Conservation (phyloP, 2,797 vertebrate species). For the Pangasius mekongensis region DNA sequence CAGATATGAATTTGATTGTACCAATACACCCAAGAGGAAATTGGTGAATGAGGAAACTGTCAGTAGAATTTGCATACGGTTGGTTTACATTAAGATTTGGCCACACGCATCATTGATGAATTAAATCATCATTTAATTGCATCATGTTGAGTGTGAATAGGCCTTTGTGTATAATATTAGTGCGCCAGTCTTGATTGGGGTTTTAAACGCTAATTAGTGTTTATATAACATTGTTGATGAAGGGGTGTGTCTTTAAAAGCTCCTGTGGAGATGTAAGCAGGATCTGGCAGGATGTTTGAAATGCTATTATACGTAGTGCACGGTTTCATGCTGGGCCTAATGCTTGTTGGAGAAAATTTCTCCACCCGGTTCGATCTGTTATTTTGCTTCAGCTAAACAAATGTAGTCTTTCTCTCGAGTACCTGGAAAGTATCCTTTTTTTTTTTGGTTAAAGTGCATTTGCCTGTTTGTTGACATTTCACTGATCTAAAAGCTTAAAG, state of each 20-base stretch:
- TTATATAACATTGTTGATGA: constrained; percentile 25
- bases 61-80: not conserved
- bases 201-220: not conserved
- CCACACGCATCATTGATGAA: not conserved
- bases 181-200: not conserved
- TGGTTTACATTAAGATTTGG: not conserved
- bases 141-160: not conserved
- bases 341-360: constrained; percentile 44
- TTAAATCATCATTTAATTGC: not conserved
- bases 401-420: constrained; percentile 1
- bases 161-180: not conserved
- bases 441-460: constrained; percentile 36
- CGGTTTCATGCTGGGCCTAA: constrained; percentile 48
- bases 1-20: not conserved
- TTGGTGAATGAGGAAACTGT: not conserved
- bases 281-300: constrained; percentile 47
- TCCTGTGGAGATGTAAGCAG: constrained; percentile 28
- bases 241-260: constrained; percentile 11
- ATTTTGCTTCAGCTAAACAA: constrained; percentile 36
- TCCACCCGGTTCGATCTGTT: constrained; percentile 43
- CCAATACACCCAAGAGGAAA: not conserved
- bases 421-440: not conserved
- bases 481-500: constrained; percentile 32
- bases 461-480: constrained; percentile 37
- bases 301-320: constrained; percentile 48